phyloP scores from a whole-genome alignment of 2,888 invertebrate genomes.

The Athalia cordata region DNA sequence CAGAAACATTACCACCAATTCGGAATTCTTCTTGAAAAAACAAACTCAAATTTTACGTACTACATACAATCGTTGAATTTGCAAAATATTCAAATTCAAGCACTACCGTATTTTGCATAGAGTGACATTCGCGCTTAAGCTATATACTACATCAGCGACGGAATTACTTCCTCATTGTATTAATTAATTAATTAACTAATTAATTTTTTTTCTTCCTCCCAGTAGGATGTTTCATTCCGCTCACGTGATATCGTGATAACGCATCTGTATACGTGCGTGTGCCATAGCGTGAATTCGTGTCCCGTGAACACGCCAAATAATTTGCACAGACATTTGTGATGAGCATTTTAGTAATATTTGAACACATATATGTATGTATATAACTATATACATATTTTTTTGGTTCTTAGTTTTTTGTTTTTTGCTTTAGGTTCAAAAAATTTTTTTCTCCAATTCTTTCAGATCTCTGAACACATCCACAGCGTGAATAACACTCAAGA shows the following conservation, averaged over 20 bases:
- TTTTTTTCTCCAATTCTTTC: not conserved
- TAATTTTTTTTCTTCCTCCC: not conserved
- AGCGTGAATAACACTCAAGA: not conserved
- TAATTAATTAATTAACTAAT: not conserved
- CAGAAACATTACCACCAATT: too few relatives aligned
- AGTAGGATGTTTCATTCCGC: not conserved
- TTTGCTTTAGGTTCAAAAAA: not conserved
- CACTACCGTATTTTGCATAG: constrained; percentile 13
- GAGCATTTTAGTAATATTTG: not conserved
- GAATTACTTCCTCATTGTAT: constrained; percentile 1
- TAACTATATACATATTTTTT: too few relatives aligned
- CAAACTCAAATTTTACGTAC: too few relatives aligned
- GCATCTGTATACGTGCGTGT: too few relatives aligned
- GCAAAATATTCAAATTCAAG: not conserved
- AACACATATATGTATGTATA: too few relatives aligned
- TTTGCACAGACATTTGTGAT: too few relatives aligned
- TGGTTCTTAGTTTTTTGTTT: too few relatives aligned
- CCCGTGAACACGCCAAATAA: too few relatives aligned
- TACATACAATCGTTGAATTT: too few relatives aligned
- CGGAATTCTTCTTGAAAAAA: too few relatives aligned
- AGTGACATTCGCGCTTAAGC: constrained; percentile 24
- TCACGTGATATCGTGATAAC: too few relatives aligned
- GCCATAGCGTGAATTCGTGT: too few relatives aligned
- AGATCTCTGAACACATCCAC: not conserved
- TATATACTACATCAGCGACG: not conserved